Evolutionary conservation across 2,797 vertebrate genomes (phyloP), one percentile per base, ranked within the genome.

Genomic region (Rhinogobio ventralis): DNA sequence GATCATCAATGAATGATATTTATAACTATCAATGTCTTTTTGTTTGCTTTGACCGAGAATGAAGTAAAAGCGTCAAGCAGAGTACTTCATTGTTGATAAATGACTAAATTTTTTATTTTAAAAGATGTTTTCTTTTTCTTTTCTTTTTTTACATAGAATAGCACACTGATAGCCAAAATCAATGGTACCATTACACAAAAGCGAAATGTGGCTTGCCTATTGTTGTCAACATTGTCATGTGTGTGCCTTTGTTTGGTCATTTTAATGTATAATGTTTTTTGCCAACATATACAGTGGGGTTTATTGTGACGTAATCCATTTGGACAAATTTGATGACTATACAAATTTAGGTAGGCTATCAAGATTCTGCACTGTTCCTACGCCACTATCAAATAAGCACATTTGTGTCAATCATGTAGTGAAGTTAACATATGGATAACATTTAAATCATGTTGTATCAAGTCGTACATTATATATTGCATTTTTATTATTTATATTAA

Each of bases 1-100:
- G 83, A 85, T 79, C 53, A 36, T 85, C 83, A 79, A 46, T 69
- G 25, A 67, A 68, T 25, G 7, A 23, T 55, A 42, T 80, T 76
- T 30, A 76, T 17, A 55, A 55, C 15, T n/a, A 67, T 17, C 33
- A 1, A n/a, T n/a, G 25, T 33, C 36, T 45, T 30, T n/a, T 45
- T 62, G 69, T 74, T 49, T 57, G 68, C 28, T 67, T 67, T 28
- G 30, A 14, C 20, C 57, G 5, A 15, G 0, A 57, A 57, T n/a
- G 5, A 23, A 25, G 14, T 19, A 64, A 20, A 42, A 46, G 8
- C 10, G 6, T 5, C 5, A 25, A 23, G n/a, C 20, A n/a, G 36
- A 11, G 28, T 20, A n/a, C 7, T 6, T 75, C 23, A 1, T 42
- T 77, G 14, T 60, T 60, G 14, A 5, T 10, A 45, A 71, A 71